Conservation (phyloP, 2,888 invertebrate species). For the Trachelus troglodyta region DNA sequence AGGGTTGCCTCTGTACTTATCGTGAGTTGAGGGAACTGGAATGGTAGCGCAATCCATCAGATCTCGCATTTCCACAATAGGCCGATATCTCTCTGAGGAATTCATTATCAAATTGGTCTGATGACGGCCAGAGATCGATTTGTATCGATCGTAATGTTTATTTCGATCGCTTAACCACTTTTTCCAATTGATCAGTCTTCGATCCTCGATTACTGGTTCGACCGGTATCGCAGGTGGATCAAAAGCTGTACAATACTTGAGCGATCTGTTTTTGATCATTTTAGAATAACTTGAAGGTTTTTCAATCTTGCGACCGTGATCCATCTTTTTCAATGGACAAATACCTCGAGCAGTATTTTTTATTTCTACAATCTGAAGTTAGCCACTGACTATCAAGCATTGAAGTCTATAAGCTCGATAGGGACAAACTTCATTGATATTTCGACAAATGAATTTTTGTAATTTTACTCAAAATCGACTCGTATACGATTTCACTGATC, state of each 20-base stretch:
- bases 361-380: too few relatives aligned
- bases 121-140: slow-evolving; percentile 28
- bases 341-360: not conserved
- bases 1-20: slow-evolving; percentile 49
- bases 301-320: slow-evolving; percentile 44
- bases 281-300: slow-evolving; percentile 21
- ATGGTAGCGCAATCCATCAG: slow-evolving; percentile 63
- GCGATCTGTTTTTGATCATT: not conserved
- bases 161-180: slow-evolving; percentile 43
- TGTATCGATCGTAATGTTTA: slow-evolving; percentile 28
- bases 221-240: slow-evolving; percentile 6
- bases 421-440: not conserved
- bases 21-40: slow-evolving; percentile 35
- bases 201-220: slow-evolving; percentile 34
- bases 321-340: slow-evolving; percentile 30
- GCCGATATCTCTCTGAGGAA: slow-evolving; percentile 41
- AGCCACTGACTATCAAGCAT: not conserved
- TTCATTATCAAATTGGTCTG: slow-evolving; percentile 39
- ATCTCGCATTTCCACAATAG: slow-evolving; percentile 36
- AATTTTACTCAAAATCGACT: not conserved
- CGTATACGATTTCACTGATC: not conserved
- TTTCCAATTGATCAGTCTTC: slow-evolving; percentile 47
- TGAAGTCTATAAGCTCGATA: not conserved
- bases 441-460: not conserved
- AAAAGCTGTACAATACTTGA: not conserved